phyloP scores from a whole-genome alignment of 2,888 invertebrate genomes.

The Doris montereyensis region DNA sequence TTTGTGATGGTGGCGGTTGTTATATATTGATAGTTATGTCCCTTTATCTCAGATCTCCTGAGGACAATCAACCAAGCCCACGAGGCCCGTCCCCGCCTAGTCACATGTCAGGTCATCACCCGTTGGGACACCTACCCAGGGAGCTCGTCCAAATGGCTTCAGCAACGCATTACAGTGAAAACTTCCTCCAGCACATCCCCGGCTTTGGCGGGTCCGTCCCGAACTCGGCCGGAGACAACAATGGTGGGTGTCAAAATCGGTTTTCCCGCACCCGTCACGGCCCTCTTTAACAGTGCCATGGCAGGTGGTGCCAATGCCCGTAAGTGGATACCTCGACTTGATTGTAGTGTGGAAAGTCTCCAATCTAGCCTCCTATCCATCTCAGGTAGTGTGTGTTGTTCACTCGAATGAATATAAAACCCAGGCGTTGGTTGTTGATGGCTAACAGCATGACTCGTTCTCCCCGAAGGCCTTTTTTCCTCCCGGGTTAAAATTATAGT shows the following conservation, averaged over 20 bases:
- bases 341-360: constrained; percentile 40
- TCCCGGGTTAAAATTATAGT: no score
- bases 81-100: constrained; percentile 21
- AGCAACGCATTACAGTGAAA: not conserved
- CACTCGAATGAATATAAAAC: no score
- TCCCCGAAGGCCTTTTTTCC: no score
- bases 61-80: constrained; percentile 33
- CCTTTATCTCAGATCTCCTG: no score
- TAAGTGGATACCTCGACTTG: constrained; percentile 41
- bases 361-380: constrained; percentile 28
- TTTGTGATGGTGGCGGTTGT: no score
- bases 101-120: constrained; percentile 1
- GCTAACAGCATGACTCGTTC: no score
- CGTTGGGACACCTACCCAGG: not conserved
- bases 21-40: no score
- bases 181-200: not conserved
- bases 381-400: constrained; percentile 40
- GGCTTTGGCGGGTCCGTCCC: constrained; percentile 8
- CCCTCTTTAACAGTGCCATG: constrained; percentile 54
- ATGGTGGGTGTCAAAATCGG: constrained; percentile 34
- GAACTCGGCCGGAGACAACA: constrained; percentile 38
- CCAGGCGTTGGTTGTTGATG: no score
- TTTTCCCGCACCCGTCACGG: constrained; percentile 50
- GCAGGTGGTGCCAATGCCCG: constrained; percentile 46
- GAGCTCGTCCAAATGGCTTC: not conserved